Conservation (phyloP, 2,888 invertebrate species). For the Parnassius apollo region DNA sequence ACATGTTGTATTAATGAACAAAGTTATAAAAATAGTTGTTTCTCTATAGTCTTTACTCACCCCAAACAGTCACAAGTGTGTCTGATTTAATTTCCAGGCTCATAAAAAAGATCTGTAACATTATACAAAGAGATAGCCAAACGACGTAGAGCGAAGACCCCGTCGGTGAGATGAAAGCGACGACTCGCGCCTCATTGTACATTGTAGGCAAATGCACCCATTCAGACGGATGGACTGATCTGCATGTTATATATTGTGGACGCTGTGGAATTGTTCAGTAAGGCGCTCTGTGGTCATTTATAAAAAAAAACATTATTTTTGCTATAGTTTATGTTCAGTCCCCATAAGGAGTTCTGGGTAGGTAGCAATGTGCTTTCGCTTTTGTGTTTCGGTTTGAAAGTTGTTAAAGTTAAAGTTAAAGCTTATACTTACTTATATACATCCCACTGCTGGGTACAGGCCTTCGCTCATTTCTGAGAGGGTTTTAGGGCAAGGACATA, state of each 20-base stretch:
- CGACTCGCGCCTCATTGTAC: constrained; percentile 44
- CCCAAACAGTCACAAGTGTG: not conserved
- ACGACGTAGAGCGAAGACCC: constrained; percentile 2
- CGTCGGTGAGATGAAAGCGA: constrained; percentile 23
- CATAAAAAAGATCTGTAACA: constrained; percentile 18
- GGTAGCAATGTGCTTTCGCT: too few relatives aligned
- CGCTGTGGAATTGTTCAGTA: not conserved
- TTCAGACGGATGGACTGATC: constrained; percentile 38
- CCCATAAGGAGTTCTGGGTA: too few relatives aligned
- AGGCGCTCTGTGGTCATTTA: not conserved
- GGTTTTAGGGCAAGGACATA: too few relatives aligned
- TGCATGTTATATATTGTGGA: constrained; percentile 11
- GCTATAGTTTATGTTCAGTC: too few relatives aligned
- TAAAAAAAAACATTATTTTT: too few relatives aligned
- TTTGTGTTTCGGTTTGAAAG: too few relatives aligned
- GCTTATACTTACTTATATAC: too few relatives aligned
- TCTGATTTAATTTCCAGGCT: constrained; percentile 10
- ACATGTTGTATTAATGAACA: too few relatives aligned
- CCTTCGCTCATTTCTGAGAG: too few relatives aligned
- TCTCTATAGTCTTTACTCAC: not conserved
- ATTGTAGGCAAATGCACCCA: constrained; percentile 62
- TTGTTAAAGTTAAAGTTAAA: too few relatives aligned
- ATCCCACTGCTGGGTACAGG: too few relatives aligned
- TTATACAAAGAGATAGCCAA: constrained; percentile 13
- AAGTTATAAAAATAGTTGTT: too few relatives aligned